These are phyloP conservation scores for Calosoma granatense DNA, from an alignment of 1,140 invertebrate species.

Conservation along the genomic window DNA sequence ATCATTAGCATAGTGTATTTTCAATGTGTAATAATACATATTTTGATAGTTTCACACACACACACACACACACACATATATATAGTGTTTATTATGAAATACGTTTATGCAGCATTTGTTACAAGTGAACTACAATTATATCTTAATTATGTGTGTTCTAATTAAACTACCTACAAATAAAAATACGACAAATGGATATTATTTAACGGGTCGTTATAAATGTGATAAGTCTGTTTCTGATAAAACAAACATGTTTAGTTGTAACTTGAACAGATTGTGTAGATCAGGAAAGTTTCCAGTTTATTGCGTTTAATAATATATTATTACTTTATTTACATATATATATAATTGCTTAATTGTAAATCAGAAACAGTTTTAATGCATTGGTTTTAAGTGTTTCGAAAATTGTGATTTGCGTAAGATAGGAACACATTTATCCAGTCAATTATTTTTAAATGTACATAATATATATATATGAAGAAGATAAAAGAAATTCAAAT, in stretches of 20 bases:
- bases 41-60: neutral
- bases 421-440: too few species aligned
- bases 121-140: neutral
- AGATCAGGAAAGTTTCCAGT: too few species aligned
- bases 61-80: slow-evolving; percentile 1
- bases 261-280: too few species aligned
- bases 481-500: neutral
- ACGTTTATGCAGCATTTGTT: neutral
- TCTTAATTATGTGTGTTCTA: slow-evolving; percentile 5
- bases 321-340: too few species aligned
- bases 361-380: neutral
- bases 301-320: too few species aligned
- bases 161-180: neutral
- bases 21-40: neutral
- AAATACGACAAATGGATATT: slow-evolving; percentile 3
- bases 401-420: neutral
- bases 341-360: too few species aligned
- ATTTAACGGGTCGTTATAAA: slow-evolving; percentile 3
- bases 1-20: too few species aligned
- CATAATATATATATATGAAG: too few species aligned
- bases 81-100: neutral
- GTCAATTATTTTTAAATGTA: neutral
- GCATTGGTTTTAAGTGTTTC: neutral
- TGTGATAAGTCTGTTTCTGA: slow-evolving; percentile 4
- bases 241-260: neutral